A percentile compares a stretch with the other conserved stretches of the same genome.
phyloP scores from a whole-genome alignment of 1,140 invertebrate genomes.

The Gryllus bimaculatus region DNA sequence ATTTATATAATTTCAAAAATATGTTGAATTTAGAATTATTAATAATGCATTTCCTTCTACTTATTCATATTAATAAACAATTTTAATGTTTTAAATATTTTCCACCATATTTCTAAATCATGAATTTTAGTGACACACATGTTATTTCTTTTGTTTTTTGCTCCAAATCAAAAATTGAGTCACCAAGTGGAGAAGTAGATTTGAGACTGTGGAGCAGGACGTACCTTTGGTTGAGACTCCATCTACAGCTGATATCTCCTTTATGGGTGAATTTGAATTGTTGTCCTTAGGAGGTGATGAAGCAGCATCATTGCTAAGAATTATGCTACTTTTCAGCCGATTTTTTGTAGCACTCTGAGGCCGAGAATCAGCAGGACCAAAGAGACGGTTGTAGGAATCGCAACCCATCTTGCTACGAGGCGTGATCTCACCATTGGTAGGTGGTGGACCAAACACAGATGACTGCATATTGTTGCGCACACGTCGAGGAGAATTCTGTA shows the following conservation, averaged over 20 bases:
- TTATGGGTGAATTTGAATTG: not conserved
- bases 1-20: too few relatives aligned
- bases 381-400: constrained; percentile 42
- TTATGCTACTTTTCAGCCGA: constrained; percentile 31
- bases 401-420: constrained; percentile 39
- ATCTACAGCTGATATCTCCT: not conserved
- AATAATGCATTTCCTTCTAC: too few relatives aligned
- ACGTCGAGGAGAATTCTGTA: constrained; percentile 24
- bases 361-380: constrained; percentile 31
- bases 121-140: too few relatives aligned
- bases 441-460: constrained; percentile 32
- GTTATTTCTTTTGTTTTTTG: too few relatives aligned
- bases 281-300: not conserved
- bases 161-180: not conserved
- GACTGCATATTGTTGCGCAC: constrained; percentile 35
- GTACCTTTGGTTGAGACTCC: constrained; percentile 2
- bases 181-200: not conserved
- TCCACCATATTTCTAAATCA: too few relatives aligned
- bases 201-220: constrained; percentile 8
- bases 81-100: too few relatives aligned
- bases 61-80: too few relatives aligned
- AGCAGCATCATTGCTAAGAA: constrained; percentile 2
- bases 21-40: too few relatives aligned
- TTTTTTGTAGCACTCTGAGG: constrained; percentile 30
- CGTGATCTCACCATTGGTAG: constrained; percentile 27